These are phyloP conservation scores for Cheilosia urbana DNA, from an alignment of 2,888 invertebrate species.

Conservation along the genomic window DNA sequence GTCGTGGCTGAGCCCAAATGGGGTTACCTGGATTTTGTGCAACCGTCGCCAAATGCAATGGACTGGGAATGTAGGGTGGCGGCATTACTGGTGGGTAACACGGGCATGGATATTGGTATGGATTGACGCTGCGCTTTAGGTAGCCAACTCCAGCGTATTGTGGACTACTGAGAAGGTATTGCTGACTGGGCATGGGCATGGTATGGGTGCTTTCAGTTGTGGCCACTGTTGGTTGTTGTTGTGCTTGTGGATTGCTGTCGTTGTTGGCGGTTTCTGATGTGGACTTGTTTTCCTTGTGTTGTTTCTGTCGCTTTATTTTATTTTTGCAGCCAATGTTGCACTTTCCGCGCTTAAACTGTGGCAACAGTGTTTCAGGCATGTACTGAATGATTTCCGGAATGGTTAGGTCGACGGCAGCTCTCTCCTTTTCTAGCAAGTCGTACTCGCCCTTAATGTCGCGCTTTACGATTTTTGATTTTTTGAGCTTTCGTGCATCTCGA, in stretches of 20 bases:
- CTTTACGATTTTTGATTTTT: conserved; percentile 77
- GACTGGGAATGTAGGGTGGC: conserved; percentile 56
- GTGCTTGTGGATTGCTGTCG: background rate
- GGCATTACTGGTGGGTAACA: conserved; percentile 53
- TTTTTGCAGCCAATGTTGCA: conserved; percentile 79
- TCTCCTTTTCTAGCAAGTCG: conserved; percentile 80
- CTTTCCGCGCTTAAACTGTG: conserved; percentile 80
- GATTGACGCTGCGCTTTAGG: conserved; percentile 60
- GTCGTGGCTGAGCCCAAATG: conserved; percentile 66
- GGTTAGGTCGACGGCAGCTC: conserved; percentile 79
- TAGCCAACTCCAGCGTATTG: conserved; percentile 41
- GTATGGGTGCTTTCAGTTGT: conserved; percentile 21
- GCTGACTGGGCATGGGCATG: conserved; percentile 37
- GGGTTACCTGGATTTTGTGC: conserved; percentile 74
- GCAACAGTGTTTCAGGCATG: conserved; percentile 81
- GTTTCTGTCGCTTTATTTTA: conserved; percentile 36
- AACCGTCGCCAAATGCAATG: conserved; percentile 53
- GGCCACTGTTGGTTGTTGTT: conserved; percentile 2
- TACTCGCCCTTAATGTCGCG: conserved; percentile 82
- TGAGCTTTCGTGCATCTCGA: conserved; percentile 23
- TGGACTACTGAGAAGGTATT: conserved; percentile 19
- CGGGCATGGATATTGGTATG: conserved; percentile 59
- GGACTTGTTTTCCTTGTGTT: background rate
- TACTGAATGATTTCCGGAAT: conserved; percentile 82
- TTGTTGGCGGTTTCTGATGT: conserved; percentile 7